Base-by-base conservation (phyloP, 2,113 vertebrate species). In the Anhinga anhinga region DNA sequence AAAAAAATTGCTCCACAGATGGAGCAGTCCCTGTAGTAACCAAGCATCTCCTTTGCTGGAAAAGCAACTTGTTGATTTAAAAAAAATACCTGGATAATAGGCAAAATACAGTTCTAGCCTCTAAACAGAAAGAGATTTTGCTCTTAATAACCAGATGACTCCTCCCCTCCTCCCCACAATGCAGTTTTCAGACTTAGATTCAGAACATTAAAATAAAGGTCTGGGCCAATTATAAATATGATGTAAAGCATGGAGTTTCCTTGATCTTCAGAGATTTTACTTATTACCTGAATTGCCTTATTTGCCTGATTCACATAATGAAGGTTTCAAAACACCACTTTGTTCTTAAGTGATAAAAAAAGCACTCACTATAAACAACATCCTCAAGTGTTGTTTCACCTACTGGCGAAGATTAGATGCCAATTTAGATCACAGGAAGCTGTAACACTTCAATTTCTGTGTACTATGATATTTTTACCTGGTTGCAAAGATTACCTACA, bases 351-450 rank as follows among this genome's bases (percentile, higher is more conserved):
- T 77, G 90, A 88, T 94, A 95, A 96, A 93, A 87, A 93, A 91
- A 86, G 58, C 67, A 95, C 89, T 92, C 80, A 50, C 47, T 93
- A 70, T 72, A 95, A 97, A 94, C 89, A 95, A 82, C 80, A 87
- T 63, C 40, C 61, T 84, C 55, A 78, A 92, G 62, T 53, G 44
- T 65, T 85, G 42, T 73, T 96, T 96, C 77, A 96, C 88, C 90
- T 86, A 53, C 82, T 72, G 55, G 58, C 90, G 90, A 96, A 94
- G 89, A 95, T 96, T 87, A 97, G 95, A 97, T 95, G 73, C 65
- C 95, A 97, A 93, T 96, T 97, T 92, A 94, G 96, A 97, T 94
- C 92, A 74, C n/a, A 76, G 84, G 55, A 86, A 91, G 90, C 86
- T 87, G 81, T 66, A 91, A 87, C 85, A 91, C 80, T 95, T 93